These are phyloP conservation scores for Sinosuthora webbiana DNA, from an alignment of 2,113 vertebrate genomes.

Conservation along the genomic window DNA sequence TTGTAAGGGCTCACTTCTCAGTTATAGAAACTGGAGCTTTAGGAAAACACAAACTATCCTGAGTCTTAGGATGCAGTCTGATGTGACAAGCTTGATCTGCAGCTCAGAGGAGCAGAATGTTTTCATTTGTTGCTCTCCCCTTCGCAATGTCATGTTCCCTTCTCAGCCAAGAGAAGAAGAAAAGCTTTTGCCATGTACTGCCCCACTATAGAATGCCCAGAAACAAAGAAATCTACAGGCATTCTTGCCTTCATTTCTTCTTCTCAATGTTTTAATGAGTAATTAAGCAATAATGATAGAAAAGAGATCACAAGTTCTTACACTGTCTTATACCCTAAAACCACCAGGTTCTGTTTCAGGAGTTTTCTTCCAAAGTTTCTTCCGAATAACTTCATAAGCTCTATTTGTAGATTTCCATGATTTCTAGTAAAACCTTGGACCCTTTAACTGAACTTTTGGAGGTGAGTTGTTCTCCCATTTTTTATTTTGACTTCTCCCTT, in stretches of 20 bases:
- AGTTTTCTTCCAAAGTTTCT: not conserved
- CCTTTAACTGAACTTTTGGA: not conserved
- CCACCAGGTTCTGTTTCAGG: not conserved
- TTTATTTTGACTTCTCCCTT: not conserved
- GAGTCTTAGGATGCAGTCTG: not conserved
- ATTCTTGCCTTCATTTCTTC: not conserved
- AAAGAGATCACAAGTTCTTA: not conserved
- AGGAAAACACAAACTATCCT: not conserved
- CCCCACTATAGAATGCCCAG: not conserved
- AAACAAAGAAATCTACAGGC: not conserved
- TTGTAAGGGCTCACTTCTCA: rapidly evolving
- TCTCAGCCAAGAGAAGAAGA: not conserved
- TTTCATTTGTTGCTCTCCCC: not conserved
- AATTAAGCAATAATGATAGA: not conserved
- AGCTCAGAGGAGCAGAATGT: not conserved
- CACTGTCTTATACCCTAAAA: not conserved
- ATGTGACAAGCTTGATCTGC: not conserved
- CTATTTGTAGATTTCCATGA: not conserved
- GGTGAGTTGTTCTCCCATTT: not conserved
- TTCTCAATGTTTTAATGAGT: not conserved
- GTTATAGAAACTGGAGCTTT: not conserved
- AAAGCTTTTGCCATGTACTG: not conserved
- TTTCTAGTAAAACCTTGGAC: not conserved
- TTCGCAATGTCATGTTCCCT: not conserved
- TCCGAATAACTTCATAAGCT: not conserved